Evolutionary conservation across 2,888 invertebrate species (phyloP).

Genomic region (Geophilus truncorum): DNA sequence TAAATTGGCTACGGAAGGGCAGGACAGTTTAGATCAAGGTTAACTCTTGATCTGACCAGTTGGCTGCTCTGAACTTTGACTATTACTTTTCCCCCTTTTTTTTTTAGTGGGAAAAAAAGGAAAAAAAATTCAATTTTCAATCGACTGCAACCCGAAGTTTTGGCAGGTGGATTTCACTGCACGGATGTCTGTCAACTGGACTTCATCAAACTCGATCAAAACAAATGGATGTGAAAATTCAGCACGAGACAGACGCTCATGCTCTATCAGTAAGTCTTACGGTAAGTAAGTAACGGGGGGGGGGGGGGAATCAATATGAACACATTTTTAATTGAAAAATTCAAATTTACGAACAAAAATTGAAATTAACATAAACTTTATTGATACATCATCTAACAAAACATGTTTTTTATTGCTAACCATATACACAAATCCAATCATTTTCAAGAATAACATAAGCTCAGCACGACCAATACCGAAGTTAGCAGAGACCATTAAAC

Average conservation of each 20-base stretch:
- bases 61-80: neutral
- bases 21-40: slow-evolving; percentile 20
- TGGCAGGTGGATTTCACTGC: neutral
- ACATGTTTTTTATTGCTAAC: no score
- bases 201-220: neutral
- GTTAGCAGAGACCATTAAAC: neutral
- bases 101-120: no score
- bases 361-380: no score
- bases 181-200: neutral
- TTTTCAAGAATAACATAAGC: neutral
- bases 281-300: no score
- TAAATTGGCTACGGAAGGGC: slow-evolving; percentile 3
- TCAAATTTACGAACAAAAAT: neutral
- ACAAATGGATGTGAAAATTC: slow-evolving; percentile 1
- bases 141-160: neutral
- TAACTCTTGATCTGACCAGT: neutral
- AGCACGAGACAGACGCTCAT: neutral
- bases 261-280: neutral
- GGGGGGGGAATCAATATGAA: no score
- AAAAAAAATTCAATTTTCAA: neutral
- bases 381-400: no score
- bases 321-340: neutral
- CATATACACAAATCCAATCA: neutral
- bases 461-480: neutral
- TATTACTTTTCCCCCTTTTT: no score